These are phyloP conservation scores for Ophion slaviceki DNA, from an alignment of 2,888 invertebrate species.

Conservation along the genomic window DNA sequence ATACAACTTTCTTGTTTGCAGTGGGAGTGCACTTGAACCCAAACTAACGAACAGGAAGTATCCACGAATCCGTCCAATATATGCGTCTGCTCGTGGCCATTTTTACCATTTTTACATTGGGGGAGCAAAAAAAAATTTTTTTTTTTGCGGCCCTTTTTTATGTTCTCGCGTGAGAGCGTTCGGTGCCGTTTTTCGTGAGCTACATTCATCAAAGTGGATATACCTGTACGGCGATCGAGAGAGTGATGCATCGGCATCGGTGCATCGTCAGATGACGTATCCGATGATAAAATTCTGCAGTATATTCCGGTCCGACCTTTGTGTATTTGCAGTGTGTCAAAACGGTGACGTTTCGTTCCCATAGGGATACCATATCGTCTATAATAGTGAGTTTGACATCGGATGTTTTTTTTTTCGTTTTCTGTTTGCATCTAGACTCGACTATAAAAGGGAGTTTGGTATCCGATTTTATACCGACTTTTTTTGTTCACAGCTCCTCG, in stretches of 20 bases:
- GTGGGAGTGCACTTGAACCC: neutral
- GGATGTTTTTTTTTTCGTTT: neutral
- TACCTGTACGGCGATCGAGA: neutral
- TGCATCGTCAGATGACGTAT: conserved; percentile 8
- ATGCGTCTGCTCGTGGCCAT: neutral
- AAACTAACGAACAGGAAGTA: neutral
- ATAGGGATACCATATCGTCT: neutral
- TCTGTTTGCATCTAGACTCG: neutral
- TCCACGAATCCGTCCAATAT: neutral
- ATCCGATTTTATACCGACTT: neutral
- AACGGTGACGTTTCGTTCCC: conserved; percentile 16
- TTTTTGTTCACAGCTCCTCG: neutral
- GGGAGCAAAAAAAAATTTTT: neutral
- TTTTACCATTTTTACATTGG: neutral
- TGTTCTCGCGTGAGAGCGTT: neutral
- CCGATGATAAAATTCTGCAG: conserved; percentile 3
- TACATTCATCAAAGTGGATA: conserved; percentile 17
- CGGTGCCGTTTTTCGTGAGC: neutral
- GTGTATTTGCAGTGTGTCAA: conserved; percentile 14
- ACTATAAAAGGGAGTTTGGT: neutral
- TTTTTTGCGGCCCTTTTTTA: neutral
- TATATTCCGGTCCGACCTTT: neutral
- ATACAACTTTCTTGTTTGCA: neutral
- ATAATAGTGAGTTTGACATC: neutral
- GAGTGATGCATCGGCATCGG: conserved; percentile 9